phyloP scores from a whole-genome alignment of 2,888 invertebrate species.

The Aricia artaxerxes region DNA sequence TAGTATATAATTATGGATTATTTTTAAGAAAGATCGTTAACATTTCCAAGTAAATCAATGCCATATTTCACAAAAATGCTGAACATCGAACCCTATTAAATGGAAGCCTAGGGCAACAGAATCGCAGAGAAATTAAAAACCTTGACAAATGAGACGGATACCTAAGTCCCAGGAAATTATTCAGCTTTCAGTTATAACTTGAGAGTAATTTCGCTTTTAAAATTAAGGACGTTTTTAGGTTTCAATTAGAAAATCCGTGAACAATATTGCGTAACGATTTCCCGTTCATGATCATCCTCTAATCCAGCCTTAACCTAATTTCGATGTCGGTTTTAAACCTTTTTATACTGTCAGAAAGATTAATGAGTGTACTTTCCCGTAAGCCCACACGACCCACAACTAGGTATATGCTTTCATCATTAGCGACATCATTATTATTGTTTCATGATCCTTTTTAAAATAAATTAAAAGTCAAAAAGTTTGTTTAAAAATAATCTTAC shows the following conservation, averaged over 20 bases:
- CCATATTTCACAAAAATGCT: neutral
- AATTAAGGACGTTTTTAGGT: neutral
- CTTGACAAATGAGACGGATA: neutral
- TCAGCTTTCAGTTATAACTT: neutral
- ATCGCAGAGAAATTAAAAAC: constrained; percentile 1
- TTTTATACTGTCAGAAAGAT: constrained; percentile 10
- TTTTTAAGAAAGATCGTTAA: no score
- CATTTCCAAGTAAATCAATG: neutral
- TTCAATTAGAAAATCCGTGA: neutral
- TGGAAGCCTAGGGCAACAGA: neutral
- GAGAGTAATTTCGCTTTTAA: neutral
- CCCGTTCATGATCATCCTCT: neutral
- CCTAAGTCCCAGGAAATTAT: neutral
- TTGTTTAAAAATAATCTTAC: no score
- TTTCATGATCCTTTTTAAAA: neutral
- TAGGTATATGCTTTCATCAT: neutral
- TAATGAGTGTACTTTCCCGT: neutral
- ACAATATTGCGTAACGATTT: neutral
- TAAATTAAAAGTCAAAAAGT: neutral
- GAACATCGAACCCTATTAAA: neutral
- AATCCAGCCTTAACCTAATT: constrained; percentile 16
- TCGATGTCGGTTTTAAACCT: neutral
- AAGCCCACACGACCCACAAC: neutral
- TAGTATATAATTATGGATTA: no score
- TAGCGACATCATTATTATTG: neutral